These are phyloP conservation scores for Rhinolophus sinicus DNA, from an alignment of 2,113 vertebrate species.

Conservation along the genomic window DNA sequence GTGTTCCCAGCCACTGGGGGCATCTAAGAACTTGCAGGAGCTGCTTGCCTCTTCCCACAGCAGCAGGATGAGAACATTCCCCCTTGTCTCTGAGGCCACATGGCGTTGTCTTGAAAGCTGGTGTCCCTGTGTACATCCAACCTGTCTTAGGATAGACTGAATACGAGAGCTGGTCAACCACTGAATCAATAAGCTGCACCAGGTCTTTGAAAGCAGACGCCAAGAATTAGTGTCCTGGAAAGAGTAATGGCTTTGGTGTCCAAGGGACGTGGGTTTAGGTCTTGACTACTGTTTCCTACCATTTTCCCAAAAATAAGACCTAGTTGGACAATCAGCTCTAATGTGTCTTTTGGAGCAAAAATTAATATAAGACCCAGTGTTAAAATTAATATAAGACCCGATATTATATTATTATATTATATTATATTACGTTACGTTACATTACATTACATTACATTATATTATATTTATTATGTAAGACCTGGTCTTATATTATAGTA, in stretches of 20 bases:
- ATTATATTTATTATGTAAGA: too few species aligned
- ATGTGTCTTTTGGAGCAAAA: too few species aligned
- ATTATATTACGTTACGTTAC: too few species aligned
- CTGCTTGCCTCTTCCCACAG: slow-evolving; percentile 66
- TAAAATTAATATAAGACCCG: too few species aligned
- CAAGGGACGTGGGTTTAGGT: background rate
- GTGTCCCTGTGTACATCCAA: accelerated
- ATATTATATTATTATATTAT: too few species aligned
- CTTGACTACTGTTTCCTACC: background rate
- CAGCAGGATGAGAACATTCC: background rate
- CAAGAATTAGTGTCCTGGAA: background rate
- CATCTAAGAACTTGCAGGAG: slow-evolving; percentile 81
- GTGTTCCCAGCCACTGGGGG: slow-evolving; percentile 84
- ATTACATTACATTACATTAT: too few species aligned
- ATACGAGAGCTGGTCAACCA: background rate
- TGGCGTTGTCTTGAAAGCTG: background rate
- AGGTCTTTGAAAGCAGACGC: background rate
- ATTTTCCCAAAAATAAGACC: too few species aligned
- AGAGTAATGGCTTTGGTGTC: background rate
- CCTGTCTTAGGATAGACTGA: background rate
- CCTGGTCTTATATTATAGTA: too few species aligned
- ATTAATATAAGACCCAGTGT: too few species aligned
- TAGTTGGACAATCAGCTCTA: too few species aligned
- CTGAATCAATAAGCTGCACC: background rate
- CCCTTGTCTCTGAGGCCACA: background rate